phyloP scores from a whole-genome alignment of 1,140 invertebrate genomes.

The Drosophila sturtevanti region DNA sequence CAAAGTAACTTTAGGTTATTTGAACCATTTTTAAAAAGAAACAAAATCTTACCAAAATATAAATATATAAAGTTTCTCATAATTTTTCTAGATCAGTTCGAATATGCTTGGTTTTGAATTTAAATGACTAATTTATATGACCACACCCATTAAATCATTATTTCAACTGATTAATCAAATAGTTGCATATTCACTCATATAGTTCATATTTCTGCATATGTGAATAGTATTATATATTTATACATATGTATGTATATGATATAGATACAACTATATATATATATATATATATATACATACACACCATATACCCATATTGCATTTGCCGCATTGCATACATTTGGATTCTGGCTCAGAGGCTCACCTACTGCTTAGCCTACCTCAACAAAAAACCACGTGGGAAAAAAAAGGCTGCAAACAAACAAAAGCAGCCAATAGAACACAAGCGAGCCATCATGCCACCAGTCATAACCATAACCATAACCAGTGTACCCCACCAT shows the following conservation, averaged over 20 bases:
- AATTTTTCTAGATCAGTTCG: too few species aligned
- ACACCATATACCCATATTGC: constrained; percentile 31
- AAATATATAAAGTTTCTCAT: too few species aligned
- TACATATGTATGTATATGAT: constrained; percentile 1
- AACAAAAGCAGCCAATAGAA: constrained; percentile 74
- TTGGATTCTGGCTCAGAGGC: constrained; percentile 9
- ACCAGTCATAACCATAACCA: constrained; percentile 71
- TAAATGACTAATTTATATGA: constrained; percentile 1
- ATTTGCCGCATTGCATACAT: constrained; percentile 18
- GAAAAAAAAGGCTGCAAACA: constrained; percentile 48
- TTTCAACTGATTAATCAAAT: constrained; percentile 53
- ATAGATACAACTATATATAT: neutral
- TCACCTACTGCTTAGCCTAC: constrained; percentile 65
- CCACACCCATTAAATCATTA: constrained; percentile 43
- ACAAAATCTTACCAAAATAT: too few species aligned
- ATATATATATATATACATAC: constrained; percentile 8
- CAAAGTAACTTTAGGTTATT: too few species aligned
- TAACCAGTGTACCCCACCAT: constrained; percentile 25
- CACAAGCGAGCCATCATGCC: constrained; percentile 60
- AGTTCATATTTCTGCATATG: neutral
- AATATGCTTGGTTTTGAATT: neutral
- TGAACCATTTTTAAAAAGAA: too few species aligned
- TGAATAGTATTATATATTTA: too few species aligned
- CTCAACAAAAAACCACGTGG: constrained; percentile 49
- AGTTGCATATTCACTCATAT: neutral